Evolutionary conservation across 2,113 vertebrate species (phyloP), one percentile per base, ranked within the genome.

Genomic region (Rousettus leschenaultii): DNA sequence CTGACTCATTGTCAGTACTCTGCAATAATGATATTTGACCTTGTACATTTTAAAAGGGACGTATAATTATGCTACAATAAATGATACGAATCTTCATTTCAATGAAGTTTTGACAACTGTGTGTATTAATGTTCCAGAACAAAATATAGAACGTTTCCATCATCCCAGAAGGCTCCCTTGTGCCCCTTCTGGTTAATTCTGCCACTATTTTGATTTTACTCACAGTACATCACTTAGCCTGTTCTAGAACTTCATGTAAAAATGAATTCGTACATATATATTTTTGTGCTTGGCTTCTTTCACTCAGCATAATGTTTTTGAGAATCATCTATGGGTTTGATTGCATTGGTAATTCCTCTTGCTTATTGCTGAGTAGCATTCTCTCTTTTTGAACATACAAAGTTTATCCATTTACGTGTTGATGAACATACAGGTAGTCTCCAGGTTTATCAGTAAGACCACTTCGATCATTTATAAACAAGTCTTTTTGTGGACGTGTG

Each of bases 161-260:
- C 43, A 86, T 35, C 26, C 38, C 5, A 3, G 33, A 96, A 93
- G 82, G 3, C 24, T 84, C 48, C 30, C 33, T 51, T 80, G n/a
- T 91, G 8, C 38, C 78, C 12, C 21, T 90, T 80, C 33, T 63
- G 59, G 7, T 86, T 59, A 94, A 45, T 92, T 96, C 35, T 95
- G 71, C 40, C n/a, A 84, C 71, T 79, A 7, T 74, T 79, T 79
- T 30, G 28, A 74, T 57, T 87, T 95, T 38, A 9, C n/a, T 79
- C n/a, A 51, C 63, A 21, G 30, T 43, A n/a, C 0, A 16, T 51
- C 40, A 71, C 75, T 89, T 95, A 77, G 21, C 22, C 24, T 63
- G 8, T 94, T 79, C 61, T 86, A 87, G 75, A 93, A 77, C 7
- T 74, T 94, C 43, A 40, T 80, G 19, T 91, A 55, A 94, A 61